These are phyloP conservation scores for Thereva unica DNA, from an alignment of 2,888 invertebrate species.

Conservation along the genomic window DNA sequence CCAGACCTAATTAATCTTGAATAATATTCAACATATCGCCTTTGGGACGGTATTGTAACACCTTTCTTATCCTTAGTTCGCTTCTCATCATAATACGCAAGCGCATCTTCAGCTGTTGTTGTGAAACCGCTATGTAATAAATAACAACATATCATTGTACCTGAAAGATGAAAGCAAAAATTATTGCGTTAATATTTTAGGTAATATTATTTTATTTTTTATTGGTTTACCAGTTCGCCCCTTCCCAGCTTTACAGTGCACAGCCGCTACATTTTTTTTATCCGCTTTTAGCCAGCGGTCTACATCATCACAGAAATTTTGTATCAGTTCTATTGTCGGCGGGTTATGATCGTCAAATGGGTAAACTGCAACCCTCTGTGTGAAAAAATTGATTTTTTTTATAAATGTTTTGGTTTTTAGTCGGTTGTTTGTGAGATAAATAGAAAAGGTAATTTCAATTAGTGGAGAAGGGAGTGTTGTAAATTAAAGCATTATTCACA, in stretches of 20 bases:
- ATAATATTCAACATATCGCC: constrained; percentile 96
- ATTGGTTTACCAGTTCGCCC: constrained; percentile 71
- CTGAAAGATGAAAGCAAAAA: constrained; percentile 56
- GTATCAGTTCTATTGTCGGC: constrained; percentile 88
- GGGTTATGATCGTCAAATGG: constrained; percentile 98
- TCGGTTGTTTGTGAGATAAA: not conserved
- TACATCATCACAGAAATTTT: constrained; percentile 92
- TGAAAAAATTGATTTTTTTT: constrained; percentile 18
- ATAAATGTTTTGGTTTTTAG: not conserved
- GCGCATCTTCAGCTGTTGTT: constrained; percentile 80
- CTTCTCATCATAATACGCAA: constrained; percentile 87
- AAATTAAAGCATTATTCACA: no score
- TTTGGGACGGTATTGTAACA: constrained; percentile 97
- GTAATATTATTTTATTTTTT: constrained; percentile 2
- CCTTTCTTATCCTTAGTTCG: constrained; percentile 92
- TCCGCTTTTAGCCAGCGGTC: constrained; percentile 81
- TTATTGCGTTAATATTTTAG: constrained; percentile 2
- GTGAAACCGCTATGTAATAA: constrained; percentile 82
- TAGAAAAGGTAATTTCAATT: not conserved
- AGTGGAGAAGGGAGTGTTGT: no score
- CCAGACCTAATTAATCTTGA: constrained; percentile 74
- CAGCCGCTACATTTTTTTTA: constrained; percentile 85
- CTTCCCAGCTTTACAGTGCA: constrained; percentile 99
- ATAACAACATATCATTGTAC: constrained; percentile 98
- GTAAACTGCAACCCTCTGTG: constrained; percentile 78